phyloP scores from a whole-genome alignment of 1,140 invertebrate species.

The Cepaea nemoralis region DNA sequence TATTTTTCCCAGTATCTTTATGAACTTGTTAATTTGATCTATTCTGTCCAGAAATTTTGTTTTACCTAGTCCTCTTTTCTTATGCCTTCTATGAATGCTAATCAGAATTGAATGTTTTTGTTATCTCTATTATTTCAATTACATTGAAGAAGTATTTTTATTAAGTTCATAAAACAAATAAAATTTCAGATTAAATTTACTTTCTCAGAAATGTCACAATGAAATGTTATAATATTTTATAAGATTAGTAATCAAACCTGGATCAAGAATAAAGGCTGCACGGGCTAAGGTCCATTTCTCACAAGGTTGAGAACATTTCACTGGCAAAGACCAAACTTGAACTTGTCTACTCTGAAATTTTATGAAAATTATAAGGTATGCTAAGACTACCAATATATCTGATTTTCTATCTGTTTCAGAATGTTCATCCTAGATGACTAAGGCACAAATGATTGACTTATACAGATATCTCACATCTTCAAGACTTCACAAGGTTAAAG shows the following conservation, averaged over 20 bases:
- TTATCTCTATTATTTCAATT: neutral
- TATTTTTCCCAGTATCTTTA: too few relatives aligned
- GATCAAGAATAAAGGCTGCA: slow-evolving; percentile 65
- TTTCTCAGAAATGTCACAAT: neutral
- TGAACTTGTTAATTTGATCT: too few relatives aligned
- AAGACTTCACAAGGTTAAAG: neutral
- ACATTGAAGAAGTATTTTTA: too few relatives aligned
- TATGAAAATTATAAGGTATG: neutral
- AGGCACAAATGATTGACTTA: neutral
- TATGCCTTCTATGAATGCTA: neutral
- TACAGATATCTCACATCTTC: neutral
- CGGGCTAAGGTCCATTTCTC: slow-evolving; percentile 59
- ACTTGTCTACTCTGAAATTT: slow-evolving; percentile 62
- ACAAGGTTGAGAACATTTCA: slow-evolving; percentile 54
- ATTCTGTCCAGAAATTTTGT: too few relatives aligned
- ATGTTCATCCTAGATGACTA: too few relatives aligned
- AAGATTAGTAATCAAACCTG: slow-evolving; percentile 51
- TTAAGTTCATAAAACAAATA: neutral
- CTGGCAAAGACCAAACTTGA: slow-evolving; percentile 49
- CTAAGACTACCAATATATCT: neutral
- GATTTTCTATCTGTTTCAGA: neutral
- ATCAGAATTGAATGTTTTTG: neutral
- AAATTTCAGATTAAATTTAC: neutral
- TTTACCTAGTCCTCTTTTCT: too few relatives aligned
- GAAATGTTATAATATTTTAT: too few relatives aligned